Percentiles rank a stretch among this genome's conserved stretches.
Evolutionary conservation across 53 echinoderm and acorn worm species (phyloP).

Genomic region (Henricia sp.): DNA sequence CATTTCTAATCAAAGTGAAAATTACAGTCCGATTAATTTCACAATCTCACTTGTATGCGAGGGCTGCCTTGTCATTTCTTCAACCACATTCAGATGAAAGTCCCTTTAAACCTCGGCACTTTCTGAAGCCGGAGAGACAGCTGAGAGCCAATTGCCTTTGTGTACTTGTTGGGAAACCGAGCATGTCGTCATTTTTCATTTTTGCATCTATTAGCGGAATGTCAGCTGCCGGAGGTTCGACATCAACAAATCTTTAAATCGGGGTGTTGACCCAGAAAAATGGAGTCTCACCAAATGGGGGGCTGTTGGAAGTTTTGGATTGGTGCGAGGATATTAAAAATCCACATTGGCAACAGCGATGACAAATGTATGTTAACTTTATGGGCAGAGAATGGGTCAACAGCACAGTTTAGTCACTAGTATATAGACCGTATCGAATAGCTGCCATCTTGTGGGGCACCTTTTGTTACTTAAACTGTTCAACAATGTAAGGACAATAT

Average conservation of each 20-base stretch:
- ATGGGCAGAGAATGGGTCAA: too few relatives aligned
- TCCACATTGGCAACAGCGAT: constrained; percentile 32
- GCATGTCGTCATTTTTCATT: constrained; percentile 62
- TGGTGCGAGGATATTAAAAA: constrained; percentile 12
- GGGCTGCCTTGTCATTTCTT: too few relatives aligned
- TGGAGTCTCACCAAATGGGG: background rate
- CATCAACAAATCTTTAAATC: constrained; percentile 61
- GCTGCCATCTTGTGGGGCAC: too few relatives aligned
- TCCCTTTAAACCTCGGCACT: too few relatives aligned
- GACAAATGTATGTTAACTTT: constrained; percentile 19
- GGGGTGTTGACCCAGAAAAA: constrained; percentile 47
- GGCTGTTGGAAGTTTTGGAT: background rate
- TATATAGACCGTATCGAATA: too few relatives aligned
- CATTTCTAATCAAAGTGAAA: too few relatives aligned
- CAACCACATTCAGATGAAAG: too few relatives aligned
- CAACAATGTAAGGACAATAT: too few relatives aligned
- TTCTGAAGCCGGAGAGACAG: background rate
- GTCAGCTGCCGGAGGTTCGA: constrained; percentile 34
- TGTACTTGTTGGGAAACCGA: constrained; percentile 58
- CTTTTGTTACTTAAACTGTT: too few relatives aligned
- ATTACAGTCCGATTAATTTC: too few relatives aligned
- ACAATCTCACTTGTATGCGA: too few relatives aligned
- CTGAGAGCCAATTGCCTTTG: constrained; percentile 42
- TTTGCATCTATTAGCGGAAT: constrained; percentile 35
- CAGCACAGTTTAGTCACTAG: too few relatives aligned